These are phyloP conservation scores for Tachuris rubrigastra DNA, from an alignment of 2,113 vertebrate species.

Conservation along the genomic window DNA sequence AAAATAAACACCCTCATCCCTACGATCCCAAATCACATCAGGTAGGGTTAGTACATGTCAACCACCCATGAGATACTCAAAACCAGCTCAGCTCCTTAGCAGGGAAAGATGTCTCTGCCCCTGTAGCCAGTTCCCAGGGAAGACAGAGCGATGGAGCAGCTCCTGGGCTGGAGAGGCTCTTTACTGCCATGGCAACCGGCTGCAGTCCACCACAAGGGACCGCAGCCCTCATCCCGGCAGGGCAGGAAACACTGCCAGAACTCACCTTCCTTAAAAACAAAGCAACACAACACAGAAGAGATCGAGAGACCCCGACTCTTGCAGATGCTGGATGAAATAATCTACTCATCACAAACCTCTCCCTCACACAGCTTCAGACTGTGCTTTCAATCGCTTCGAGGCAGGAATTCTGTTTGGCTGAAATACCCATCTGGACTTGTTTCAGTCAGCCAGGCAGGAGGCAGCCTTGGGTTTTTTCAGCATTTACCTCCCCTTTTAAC, in stretches of 20 bases:
- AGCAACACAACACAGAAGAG: neutral
- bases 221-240: neutral
- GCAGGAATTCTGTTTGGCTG: neutral
- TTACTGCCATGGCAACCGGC: constrained; percentile 75
- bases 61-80: neutral
- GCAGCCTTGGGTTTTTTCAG: neutral
- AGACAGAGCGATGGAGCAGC: neutral
- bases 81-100: neutral
- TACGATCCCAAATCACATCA: neutral
- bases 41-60: neutral
- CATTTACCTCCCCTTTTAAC: neutral
- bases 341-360: neutral
- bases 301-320: accelerated
- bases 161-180: constrained; percentile 55
- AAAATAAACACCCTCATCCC: neutral
- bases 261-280: constrained; percentile 26
- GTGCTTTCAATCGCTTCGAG: neutral
- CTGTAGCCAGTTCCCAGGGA: neutral
- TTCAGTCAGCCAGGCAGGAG: neutral
- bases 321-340: neutral
- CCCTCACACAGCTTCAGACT: neutral
- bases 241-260: constrained; percentile 67
- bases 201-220: constrained; percentile 61
- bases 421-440: neutral
- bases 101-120: neutral